Evolutionary conservation across 2,113 vertebrate species (phyloP).

Genomic region (Nansenia antarctica): DNA sequence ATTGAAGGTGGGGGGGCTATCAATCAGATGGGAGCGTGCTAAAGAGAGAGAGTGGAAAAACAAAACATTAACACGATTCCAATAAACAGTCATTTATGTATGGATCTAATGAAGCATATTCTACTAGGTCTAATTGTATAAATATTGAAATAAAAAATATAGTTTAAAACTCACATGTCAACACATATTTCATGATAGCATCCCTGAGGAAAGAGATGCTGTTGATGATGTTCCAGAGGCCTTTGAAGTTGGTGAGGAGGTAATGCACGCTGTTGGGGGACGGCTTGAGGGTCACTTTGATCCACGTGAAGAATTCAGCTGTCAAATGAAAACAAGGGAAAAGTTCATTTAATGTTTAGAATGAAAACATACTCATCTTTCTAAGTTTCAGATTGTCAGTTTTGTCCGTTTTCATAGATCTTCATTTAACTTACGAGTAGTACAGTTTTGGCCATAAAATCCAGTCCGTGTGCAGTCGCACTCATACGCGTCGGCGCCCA

Average conservation of each 20-base stretch:
- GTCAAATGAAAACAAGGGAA: slow-evolving; percentile 20
- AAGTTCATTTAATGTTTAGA: not conserved
- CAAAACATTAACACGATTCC: not conserved
- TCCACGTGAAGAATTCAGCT: slow-evolving; percentile 91
- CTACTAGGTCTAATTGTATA: not conserved
- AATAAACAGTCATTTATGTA: not conserved
- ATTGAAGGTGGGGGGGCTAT: slow-evolving; percentile 95
- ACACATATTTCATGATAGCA: slow-evolving; percentile 90
- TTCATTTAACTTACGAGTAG: slow-evolving; percentile 78
- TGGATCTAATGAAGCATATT: not conserved
- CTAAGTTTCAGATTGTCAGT: not conserved
- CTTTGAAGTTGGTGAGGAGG: slow-evolving; percentile 92
- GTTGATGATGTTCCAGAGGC: slow-evolving; percentile 94
- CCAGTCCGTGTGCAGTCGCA: slow-evolving; percentile 95
- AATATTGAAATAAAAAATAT: not conserved
- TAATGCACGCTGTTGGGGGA: slow-evolving; percentile 89
- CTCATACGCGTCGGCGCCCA: slow-evolving; percentile 78
- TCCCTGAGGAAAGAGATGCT: slow-evolving; percentile 85
- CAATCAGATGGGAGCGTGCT: slow-evolving; percentile 92
- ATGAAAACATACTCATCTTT: not conserved
- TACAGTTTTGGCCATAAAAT: slow-evolving; percentile 88
- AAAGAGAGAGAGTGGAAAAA: slow-evolving; percentile 37
- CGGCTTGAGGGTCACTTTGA: slow-evolving; percentile 85
- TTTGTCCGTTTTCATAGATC: not conserved
- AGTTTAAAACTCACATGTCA: slow-evolving; percentile 85